Percentiles rank a stretch among this genome's conserved stretches.
Evolutionary conservation across 2,113 vertebrate genomes (phyloP).

Genomic region (Serinus canaria): DNA sequence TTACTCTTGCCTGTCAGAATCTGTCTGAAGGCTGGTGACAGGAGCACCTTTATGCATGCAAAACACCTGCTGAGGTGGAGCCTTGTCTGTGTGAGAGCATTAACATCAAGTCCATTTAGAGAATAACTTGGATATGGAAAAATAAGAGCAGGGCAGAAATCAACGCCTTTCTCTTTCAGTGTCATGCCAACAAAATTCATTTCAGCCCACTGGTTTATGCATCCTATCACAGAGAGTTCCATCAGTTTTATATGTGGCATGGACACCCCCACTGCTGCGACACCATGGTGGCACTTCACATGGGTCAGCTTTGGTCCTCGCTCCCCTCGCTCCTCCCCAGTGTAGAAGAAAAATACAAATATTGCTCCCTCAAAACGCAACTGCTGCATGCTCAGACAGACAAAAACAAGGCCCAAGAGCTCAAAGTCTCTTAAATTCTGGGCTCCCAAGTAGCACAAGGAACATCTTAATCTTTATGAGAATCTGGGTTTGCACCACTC

Average conservation of each 20-base stretch:
- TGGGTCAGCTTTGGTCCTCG: not conserved
- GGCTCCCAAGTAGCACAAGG: not conserved
- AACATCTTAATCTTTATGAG: not conserved
- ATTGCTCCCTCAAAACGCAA: not conserved
- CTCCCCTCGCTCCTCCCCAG: not conserved
- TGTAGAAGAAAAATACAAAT: not conserved
- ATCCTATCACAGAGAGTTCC: not conserved
- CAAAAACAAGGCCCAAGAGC: not conserved
- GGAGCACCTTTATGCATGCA: not conserved
- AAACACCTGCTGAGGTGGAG: not conserved
- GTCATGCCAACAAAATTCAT: not conserved
- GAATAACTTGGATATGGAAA: not conserved
- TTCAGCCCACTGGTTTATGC: not conserved
- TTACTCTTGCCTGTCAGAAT: not conserved
- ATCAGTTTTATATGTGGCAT: not conserved
- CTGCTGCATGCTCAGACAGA: not conserved
- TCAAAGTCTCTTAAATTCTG: not conserved
- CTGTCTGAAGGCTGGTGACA: not conserved
- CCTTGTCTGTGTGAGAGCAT: not conserved
- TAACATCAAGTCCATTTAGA: not conserved
- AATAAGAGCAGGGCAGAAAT: not conserved
- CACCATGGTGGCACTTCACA: not conserved
- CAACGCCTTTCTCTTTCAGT: not conserved
- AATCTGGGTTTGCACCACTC: not conserved
- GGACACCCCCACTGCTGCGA: fast-evolving